Evolutionary conservation across 2,113 vertebrate genomes (phyloP), one percentile per base, ranked within the genome.

Genomic region (Equus quagga): DNA sequence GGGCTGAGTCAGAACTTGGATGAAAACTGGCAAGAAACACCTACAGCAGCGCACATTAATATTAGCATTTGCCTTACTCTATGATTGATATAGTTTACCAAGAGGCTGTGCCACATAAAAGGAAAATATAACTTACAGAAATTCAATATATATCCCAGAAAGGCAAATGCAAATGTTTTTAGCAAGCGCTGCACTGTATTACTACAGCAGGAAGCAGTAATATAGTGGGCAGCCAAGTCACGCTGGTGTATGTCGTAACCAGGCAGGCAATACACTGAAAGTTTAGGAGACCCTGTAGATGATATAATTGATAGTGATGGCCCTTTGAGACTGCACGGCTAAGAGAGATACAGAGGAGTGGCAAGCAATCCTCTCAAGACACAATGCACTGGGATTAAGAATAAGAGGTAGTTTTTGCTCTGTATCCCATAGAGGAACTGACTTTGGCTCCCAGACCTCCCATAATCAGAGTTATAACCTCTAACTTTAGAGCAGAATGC

Each of bases 1-100:
- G 64, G 81, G 84, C 62, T 97, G 95, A 97, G 95, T 96, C 92
- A 96, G 97, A 98, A 93, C 76, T 86, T 91, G 90, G 90, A 94
- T 73, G 64, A 69, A 95, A 97, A 96, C 28, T 81, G 78, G 81
- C 78, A 93, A 95, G 95, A 75, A 96, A 95, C 73, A 96, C 96
- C 83, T 88, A 96, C 18, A 92, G 87, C 94, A 85, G 54, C 1
- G 6, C 76, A 95, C 5, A 76, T 86, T 86, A 89, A 80, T 89
- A 70, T 88, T 49, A 91, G 96, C 24, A 94, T 86, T 89, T 95
- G 80, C 76, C 72, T 90, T 46, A 44, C 36, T 28, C n/a, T 62
- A 8, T 80, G 87, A 96, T 58, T 94, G 69, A 95, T 86, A 64
- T 6, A 91, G 78, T 44, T 95, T 81, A 88, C 60, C 33, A 95